These are phyloP conservation scores for Perizoma affinitatum DNA, from an alignment of 2,888 invertebrate genomes.

Conservation along the genomic window DNA sequence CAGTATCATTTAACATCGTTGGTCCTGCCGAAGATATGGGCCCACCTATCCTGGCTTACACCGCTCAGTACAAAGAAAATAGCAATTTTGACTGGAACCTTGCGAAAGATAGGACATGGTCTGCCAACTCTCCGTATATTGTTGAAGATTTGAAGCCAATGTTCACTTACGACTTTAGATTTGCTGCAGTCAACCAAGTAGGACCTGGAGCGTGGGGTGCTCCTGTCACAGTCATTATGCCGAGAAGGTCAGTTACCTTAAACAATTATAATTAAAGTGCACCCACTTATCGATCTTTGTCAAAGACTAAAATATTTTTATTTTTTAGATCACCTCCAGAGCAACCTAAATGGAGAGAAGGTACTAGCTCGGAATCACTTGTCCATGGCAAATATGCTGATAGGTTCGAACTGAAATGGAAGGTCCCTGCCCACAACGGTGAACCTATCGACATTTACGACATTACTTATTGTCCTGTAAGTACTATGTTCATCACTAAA, in stretches of 20 bases:
- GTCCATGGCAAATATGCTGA: conserved; percentile 86
- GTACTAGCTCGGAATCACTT: conserved; percentile 71
- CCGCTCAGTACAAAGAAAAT: conserved; percentile 90
- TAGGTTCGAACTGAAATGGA: conserved; percentile 93
- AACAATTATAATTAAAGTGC: neutral
- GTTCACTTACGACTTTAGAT: conserved; percentile 91
- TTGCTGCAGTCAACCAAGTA: conserved; percentile 93
- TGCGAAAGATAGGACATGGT: conserved; percentile 90
- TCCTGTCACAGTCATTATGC: conserved; percentile 87
- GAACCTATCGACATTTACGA: conserved; percentile 93
- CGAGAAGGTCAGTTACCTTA: conserved; percentile 78
- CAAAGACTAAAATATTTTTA: too few relatives aligned
- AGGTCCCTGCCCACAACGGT: conserved; percentile 94
- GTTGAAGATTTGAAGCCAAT: conserved; percentile 91
- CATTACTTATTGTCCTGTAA: conserved; percentile 92
- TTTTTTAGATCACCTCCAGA: conserved; percentile 88
- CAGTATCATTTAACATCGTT: conserved; percentile 90
- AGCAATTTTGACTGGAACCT: conserved; percentile 87
- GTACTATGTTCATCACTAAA: conserved; percentile 34
- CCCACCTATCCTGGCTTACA: conserved; percentile 89
- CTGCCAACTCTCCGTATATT: conserved; percentile 90
- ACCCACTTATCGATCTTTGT: too few relatives aligned
- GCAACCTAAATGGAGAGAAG: conserved; percentile 79
- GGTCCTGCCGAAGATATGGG: conserved; percentile 90
- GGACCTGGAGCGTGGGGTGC: conserved; percentile 91